phyloP scores from a whole-genome alignment of 2,113 vertebrate genomes.

The Strix uralensis region DNA sequence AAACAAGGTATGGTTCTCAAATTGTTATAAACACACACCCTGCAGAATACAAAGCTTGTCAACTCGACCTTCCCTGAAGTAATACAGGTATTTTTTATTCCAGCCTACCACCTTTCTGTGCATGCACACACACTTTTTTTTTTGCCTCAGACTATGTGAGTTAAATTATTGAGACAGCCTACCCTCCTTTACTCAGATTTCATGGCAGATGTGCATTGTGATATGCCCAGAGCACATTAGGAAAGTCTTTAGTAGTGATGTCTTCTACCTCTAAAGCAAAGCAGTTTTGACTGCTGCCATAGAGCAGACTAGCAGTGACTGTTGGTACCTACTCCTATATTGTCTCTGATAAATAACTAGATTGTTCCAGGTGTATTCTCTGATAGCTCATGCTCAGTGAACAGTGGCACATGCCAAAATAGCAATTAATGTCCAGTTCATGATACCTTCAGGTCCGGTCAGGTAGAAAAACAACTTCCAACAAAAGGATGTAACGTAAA shows the following conservation, averaged over 20 bases:
- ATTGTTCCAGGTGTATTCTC: background rate
- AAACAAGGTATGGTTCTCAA: slow-evolving; percentile 87
- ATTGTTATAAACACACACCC: background rate
- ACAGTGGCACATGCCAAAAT: background rate
- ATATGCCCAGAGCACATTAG: background rate
- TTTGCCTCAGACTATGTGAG: background rate
- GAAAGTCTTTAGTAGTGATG: background rate
- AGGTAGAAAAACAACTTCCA: background rate
- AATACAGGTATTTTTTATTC: background rate
- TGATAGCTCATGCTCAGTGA: background rate
- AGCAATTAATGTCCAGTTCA: background rate
- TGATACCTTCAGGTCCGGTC: background rate
- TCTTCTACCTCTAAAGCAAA: background rate
- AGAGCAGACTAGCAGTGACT: background rate
- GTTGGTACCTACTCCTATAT: background rate
- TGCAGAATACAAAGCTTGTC: background rate
- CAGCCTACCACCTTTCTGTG: background rate
- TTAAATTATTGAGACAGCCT: background rate
- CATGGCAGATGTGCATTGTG: background rate
- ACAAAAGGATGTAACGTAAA: background rate
- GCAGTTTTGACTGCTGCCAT: background rate
- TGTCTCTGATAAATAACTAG: background rate
- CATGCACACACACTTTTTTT: background rate
- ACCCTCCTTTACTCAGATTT: background rate
- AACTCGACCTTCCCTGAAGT: background rate